Conservation (phyloP, 1,140 invertebrate genomes). For the Pachypsylla venusta region DNA sequence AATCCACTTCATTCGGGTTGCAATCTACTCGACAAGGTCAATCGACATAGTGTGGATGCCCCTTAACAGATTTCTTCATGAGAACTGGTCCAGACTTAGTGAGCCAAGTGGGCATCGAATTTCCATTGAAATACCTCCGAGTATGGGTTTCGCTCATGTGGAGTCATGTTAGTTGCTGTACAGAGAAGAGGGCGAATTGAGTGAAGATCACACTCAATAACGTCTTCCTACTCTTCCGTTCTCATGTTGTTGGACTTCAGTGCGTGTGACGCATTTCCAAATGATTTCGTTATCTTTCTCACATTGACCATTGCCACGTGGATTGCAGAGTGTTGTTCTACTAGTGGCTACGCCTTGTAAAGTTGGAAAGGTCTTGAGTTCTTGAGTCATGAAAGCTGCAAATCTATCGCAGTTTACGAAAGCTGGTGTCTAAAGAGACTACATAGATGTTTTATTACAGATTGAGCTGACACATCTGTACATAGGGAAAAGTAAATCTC, state of each 20-base stretch:
- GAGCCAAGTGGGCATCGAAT: too few relatives aligned
- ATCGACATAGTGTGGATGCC: too few relatives aligned
- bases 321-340: neutral
- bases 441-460: constrained; percentile 21
- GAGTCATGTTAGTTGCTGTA: too few relatives aligned
- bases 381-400: constrained; percentile 20
- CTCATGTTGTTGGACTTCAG: neutral
- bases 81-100: too few relatives aligned
- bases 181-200: too few relatives aligned
- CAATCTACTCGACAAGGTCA: too few relatives aligned
- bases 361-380: constrained; percentile 17
- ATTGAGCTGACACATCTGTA: constrained; percentile 19
- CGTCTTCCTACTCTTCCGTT: too few relatives aligned
- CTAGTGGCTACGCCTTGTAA: neutral
- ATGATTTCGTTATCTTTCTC: neutral
- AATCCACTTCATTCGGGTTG: too few relatives aligned
- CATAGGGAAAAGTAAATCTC: constrained; percentile 26
- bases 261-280: neutral
- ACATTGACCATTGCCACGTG: neutral
- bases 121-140: too few relatives aligned
- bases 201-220: too few relatives aligned
- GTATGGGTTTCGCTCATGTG: too few relatives aligned
- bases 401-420: constrained; percentile 22
- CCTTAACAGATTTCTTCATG: too few relatives aligned
- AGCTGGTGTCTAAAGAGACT: constrained; percentile 18